These are phyloP conservation scores for Oophaga pumilio DNA, from an alignment of 2,113 vertebrate species.

Conservation along the genomic window DNA sequence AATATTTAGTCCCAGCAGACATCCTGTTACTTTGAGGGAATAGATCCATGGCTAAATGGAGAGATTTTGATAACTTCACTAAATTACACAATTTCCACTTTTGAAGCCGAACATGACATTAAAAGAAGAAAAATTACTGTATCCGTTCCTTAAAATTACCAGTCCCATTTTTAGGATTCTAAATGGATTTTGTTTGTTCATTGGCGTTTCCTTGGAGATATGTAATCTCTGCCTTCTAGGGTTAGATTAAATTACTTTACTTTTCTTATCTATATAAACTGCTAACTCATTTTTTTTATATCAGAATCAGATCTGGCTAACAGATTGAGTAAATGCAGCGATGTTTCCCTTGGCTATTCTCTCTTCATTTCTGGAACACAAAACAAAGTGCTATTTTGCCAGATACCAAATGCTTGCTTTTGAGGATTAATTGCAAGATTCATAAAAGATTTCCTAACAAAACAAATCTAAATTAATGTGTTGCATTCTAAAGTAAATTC, in stretches of 20 bases:
- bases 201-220: conserved; percentile 13
- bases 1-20: not conserved
- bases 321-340: conserved; percentile 10
- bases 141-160: not conserved
- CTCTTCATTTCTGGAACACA: conserved; percentile 4
- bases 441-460: not conserved
- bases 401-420: conserved; percentile 10
- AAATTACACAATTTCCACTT: not conserved
- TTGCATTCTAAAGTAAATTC: not conserved
- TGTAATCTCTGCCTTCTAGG: conserved; percentile 36
- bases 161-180: not conserved
- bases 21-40: not conserved
- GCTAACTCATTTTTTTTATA: not conserved
- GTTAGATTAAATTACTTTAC: conserved; percentile 36
- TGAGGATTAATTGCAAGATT: conserved; percentile 26
- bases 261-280: conserved; percentile 41
- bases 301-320: conserved; percentile 31
- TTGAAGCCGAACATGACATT: not conserved
- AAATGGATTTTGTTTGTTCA: conserved; percentile 39
- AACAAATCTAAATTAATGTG: not conserved
- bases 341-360: conserved; percentile 39
- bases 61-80: not conserved
- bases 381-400: conserved; percentile 8
- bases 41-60: not conserved
- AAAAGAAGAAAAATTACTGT: not conserved